Conservation (phyloP, 2,113 vertebrate genomes). For the Dunckerocampus dactyliophorus region DNA sequence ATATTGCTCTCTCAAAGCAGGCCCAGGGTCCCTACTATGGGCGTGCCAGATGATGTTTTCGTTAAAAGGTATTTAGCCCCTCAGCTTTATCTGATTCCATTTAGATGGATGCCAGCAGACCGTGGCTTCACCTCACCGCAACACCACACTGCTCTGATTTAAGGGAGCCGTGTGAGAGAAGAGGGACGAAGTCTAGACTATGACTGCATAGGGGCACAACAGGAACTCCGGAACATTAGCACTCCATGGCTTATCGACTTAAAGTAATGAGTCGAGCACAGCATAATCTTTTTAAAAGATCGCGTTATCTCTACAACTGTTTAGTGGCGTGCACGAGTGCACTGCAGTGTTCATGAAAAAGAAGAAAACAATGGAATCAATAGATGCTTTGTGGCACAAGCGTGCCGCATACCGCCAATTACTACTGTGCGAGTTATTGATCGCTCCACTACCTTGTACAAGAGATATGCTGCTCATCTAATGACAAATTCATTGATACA, state of each 20-base stretch:
- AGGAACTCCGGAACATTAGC: constrained; percentile 54
- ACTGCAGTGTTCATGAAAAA: constrained; percentile 30
- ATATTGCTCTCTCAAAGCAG: not conserved
- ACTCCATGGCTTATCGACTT: constrained; percentile 45
- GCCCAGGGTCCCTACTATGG: not conserved
- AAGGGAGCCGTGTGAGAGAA: constrained; percentile 29
- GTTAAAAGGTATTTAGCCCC: constrained; percentile 44
- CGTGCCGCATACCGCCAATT: constrained; percentile 10
- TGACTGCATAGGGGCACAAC: constrained; percentile 28
- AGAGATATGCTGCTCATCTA: constrained; percentile 13
- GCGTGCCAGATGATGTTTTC: constrained; percentile 58
- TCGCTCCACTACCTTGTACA: constrained; percentile 6
- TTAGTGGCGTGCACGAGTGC: constrained; percentile 42
- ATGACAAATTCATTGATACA: no score
- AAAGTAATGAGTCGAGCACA: constrained; percentile 48
- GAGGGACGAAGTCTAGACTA: not conserved
- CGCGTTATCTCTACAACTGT: constrained; percentile 29
- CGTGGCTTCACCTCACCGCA: constrained; percentile 42
- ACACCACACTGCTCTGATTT: constrained; percentile 50
- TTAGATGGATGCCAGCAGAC: constrained; percentile 56
- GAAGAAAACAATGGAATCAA: constrained; percentile 29
- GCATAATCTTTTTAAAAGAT: constrained; percentile 43
- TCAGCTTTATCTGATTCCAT: constrained; percentile 58
- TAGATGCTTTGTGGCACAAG: constrained; percentile 40
- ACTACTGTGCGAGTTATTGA: not conserved